Base-by-base conservation (phyloP, 2,888 invertebrate genomes). In the Polyommatus icarus region DNA sequence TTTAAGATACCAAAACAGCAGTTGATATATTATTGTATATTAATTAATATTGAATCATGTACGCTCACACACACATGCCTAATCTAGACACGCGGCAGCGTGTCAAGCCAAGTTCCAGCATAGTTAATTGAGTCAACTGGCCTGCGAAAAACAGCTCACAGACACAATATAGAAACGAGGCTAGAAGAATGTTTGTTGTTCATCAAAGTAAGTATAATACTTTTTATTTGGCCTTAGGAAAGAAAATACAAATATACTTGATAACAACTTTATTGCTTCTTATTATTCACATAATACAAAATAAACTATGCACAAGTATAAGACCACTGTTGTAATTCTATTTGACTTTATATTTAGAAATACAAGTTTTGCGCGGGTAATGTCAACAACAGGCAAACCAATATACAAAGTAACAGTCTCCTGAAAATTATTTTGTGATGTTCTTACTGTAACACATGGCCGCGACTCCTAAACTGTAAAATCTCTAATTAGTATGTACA, bases 281-380 rank as follows among this genome's bases (percentile, higher is more conserved):
- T 95, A 95, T 92, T 95, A 95, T 95, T 95, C 95, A 95, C 95
- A 95, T 95, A 95, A 95, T 95, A 95, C 95, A 95, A 95, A 95
- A 95, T 95, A 95, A 95, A 95, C 95, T 95, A 95, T 95, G 94
- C 95, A 95, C 95, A 95, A 94, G 88, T 93, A 89, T 90, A 91
- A 90, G 93, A 92, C 92, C 92, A 91, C 89, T 89, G 92, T 87
- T 87, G 88, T 89, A 88, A 85, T 87, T 87, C 87, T 87, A 87
- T 88, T 85, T 88, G 87, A 89, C 85, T 90, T 87, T 85, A 90
- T 86, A 87, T 86, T 91, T 85, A 86, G 87, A 87, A 88, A 87
- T 88, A 88, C 88, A 90, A 87, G 85, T 84, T 83, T 77, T 80
- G 80, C 80, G 71, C 54, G 78, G 80, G 78, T 67, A 29, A 29